Evolutionary conservation across 2,797 vertebrate species (phyloP).

Genomic region (Galagoides demidoff): DNA sequence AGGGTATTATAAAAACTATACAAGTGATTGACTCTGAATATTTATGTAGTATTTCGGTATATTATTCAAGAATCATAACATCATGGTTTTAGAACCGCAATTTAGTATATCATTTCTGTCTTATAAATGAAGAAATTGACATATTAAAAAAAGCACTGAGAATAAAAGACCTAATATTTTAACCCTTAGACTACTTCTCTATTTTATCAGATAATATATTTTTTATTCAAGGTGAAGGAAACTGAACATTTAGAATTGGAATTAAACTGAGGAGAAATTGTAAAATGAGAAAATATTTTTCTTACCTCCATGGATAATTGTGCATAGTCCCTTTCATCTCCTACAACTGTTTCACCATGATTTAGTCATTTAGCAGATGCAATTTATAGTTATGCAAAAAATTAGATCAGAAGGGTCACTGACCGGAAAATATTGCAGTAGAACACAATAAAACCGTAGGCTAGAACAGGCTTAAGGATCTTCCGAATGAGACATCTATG

Average conservation of each 20-base stretch:
- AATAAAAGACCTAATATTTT: neutral
- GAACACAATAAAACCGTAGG: constrained; percentile 31
- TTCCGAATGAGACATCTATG: constrained; percentile 44
- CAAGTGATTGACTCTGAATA: neutral
- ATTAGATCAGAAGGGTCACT: constrained; percentile 1
- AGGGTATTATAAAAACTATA: neutral
- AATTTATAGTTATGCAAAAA: neutral
- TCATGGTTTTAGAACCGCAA: neutral
- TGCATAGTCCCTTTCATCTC: neutral
- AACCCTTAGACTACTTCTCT: neutral
- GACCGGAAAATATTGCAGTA: constrained; percentile 38
- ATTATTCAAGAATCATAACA: neutral
- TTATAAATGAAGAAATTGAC: neutral
- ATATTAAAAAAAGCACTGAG: neutral
- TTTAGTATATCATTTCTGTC: constrained; percentile 7
- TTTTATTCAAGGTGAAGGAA: constrained; percentile 31
- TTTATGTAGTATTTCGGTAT: neutral
- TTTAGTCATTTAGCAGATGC: neutral
- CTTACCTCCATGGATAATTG: neutral
- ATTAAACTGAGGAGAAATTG: neutral
- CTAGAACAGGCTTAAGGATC: constrained; percentile 30
- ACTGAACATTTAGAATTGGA: neutral
- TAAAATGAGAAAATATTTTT: neutral
- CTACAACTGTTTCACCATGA: neutral
- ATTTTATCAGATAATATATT: neutral